Percentiles rank a stretch among this genome's conserved stretches.
Evolutionary conservation across 1,140 invertebrate genomes (phyloP).

Genomic region (Paramacrobiotus metropolitanus): DNA sequence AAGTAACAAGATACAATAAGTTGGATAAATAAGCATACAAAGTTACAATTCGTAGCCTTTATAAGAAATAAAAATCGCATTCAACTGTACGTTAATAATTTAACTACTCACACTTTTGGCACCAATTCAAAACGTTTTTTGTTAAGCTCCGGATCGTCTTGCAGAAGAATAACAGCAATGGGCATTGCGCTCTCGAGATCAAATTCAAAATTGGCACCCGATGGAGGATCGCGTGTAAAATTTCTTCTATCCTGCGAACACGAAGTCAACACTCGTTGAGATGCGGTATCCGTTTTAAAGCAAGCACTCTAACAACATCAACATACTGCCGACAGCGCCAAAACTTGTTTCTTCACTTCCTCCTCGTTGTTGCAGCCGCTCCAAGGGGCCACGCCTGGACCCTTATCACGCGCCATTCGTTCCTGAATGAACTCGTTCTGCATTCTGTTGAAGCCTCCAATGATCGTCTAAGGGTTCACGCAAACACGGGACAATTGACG

Average conservation of each 20-base stretch:
- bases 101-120: constrained; percentile 49
- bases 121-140: constrained; percentile 97
- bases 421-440: constrained; percentile 79
- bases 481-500: no score
- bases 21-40: no score
- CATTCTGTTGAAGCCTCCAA: constrained; percentile 84
- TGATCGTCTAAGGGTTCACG: constrained; percentile 59
- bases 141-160: constrained; percentile 77
- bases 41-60: no score
- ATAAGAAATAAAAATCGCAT: no score
- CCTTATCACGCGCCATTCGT: constrained; percentile 41
- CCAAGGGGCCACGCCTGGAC: constrained; percentile 68
- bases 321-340: constrained; percentile 60
- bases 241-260: constrained; percentile 65
- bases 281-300: not conserved
- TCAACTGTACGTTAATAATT: not conserved
- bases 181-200: constrained; percentile 62
- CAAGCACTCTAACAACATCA: not conserved
- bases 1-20: no score
- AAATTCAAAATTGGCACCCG: constrained; percentile 81
- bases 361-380: constrained; percentile 60
- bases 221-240: constrained; percentile 81
- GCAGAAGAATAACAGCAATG: constrained; percentile 71
- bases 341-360: constrained; percentile 73
- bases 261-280: constrained; percentile 8